These are phyloP conservation scores for Oithona nana DNA, from an alignment of 2,888 invertebrate species.

Conservation along the genomic window DNA sequence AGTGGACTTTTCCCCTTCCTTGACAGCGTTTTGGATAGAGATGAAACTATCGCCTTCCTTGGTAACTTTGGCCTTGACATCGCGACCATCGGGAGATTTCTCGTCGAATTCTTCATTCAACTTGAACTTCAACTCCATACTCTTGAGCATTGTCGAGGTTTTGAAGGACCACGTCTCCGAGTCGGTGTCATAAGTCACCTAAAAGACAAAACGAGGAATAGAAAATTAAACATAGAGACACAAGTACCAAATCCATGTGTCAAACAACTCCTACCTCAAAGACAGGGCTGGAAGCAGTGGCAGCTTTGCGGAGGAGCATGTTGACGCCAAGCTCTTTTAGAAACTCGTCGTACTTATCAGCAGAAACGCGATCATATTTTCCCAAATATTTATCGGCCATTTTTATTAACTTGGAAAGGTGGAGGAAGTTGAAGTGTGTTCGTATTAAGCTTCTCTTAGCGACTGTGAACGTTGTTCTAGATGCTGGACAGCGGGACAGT, in stretches of 20 bases:
- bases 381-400: slow-evolving; percentile 8
- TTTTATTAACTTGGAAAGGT: too few species aligned
- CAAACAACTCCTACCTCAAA: neutral
- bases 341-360: slow-evolving; percentile 16
- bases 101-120: slow-evolving; percentile 15
- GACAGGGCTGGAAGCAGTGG: slow-evolving; percentile 12
- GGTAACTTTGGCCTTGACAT: slow-evolving; percentile 10
- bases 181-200: slow-evolving; percentile 7
- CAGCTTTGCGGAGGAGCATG: slow-evolving; percentile 15
- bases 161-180: slow-evolving; percentile 14
- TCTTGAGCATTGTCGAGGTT: slow-evolving; percentile 10
- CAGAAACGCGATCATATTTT: slow-evolving; percentile 13
- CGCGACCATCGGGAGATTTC: slow-evolving; percentile 15
- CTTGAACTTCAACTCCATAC: slow-evolving; percentile 16
- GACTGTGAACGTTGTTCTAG: too few species aligned
- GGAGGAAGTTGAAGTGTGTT: too few species aligned
- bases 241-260: neutral
- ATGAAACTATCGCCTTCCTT: slow-evolving; percentile 13
- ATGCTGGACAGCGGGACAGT: too few species aligned
- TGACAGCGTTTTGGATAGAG: slow-evolving; percentile 15
- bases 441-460: too few species aligned
- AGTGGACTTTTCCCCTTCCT: slow-evolving; percentile 16
- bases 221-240: neutral
- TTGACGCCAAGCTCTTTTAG: slow-evolving; percentile 16
- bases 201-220: neutral